Base-by-base conservation (phyloP, 1,140 invertebrate species). In the Ceratoteleas bidentatus region DNA sequence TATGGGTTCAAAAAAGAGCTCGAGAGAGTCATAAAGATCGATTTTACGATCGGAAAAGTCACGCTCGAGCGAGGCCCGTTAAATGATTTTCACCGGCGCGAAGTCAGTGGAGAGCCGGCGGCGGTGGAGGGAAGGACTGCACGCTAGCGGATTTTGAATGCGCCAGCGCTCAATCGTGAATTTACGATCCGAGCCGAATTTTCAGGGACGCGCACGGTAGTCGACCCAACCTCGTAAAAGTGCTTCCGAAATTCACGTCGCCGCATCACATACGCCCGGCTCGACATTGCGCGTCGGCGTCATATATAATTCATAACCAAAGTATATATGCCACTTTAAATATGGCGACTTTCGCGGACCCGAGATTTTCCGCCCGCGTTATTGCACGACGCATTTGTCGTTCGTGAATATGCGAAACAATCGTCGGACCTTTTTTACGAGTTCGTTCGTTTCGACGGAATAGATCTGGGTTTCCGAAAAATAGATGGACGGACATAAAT, bases 171-270 rank as follows among this genome's bases (percentile, higher is more conserved):
- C 66, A 66, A 72, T 82, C 73, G 68, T 47, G 57, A 68, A 77
- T 82, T 81, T 82, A 82, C 74, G 72, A 72, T 69, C 43, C 9
- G 70, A 66, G 66, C 60, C 70, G 72, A 84, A 77, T 69, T 77
- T 76, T 76, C 80, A 77, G 61, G 72, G 73, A 76, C 79, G 54
- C 62, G 58, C 56, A 49, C 65, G 72, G 72, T 60, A 69, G 66
- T 60, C 79, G 78, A 69, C 72, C 66, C 73, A 68, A 77, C 73
- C 73, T 82, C 79, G 79, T 82, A 82, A 82, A 82, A 72, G 53
- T 66, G 58, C 54, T 53, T 75, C 16, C 54, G 65, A 75, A 64
- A 56, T 81, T 74, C 58, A 65, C 60, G 65, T 57, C 65, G 34
- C 34, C 64, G 52, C 65, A 53, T 75, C 78, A 54, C 72, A 65